phyloP scores from a whole-genome alignment of 2,888 invertebrate genomes.

The Eristalis tenax region DNA sequence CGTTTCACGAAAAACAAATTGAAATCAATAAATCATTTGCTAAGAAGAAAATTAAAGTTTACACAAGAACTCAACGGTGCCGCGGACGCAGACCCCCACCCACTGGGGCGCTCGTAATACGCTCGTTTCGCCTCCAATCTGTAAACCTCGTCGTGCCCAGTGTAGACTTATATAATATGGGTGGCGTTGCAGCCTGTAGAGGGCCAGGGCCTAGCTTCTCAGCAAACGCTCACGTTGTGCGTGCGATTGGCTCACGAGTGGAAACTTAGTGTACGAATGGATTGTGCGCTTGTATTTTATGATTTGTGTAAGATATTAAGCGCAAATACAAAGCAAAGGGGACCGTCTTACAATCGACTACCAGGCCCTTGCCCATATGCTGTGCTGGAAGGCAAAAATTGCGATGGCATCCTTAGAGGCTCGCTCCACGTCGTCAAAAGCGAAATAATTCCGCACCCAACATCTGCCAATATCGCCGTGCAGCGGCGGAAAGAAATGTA shows the following conservation, averaged over 20 bases:
- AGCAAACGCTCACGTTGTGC: no score
- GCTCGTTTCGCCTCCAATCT: not conserved
- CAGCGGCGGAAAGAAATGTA: constrained; percentile 4
- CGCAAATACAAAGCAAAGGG: constrained; percentile 40
- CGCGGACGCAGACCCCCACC: not conserved
- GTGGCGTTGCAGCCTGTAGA: no score
- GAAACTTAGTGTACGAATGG: not conserved
- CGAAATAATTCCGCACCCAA: constrained; percentile 52
- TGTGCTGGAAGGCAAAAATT: constrained; percentile 4
- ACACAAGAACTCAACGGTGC: constrained; percentile 37
- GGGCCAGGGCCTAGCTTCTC: no score
- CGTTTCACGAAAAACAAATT: constrained; percentile 53
- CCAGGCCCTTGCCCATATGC: not conserved
- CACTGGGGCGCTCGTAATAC: not conserved
- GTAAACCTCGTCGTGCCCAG: not conserved
- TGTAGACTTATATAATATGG: no score
- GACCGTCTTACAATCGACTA: not conserved
- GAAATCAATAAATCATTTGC: constrained; percentile 71
- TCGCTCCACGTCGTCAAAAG: constrained; percentile 33
- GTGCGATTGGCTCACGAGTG: no score
- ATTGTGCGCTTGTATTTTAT: constrained; percentile 53
- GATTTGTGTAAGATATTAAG: constrained; percentile 62
- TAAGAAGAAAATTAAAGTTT: constrained; percentile 69
- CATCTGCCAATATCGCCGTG: constrained; percentile 44
- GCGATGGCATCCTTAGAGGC: constrained; percentile 28